phyloP scores from a whole-genome alignment of 2,888 invertebrate genomes.

The Erpobdella octoculata region DNA sequence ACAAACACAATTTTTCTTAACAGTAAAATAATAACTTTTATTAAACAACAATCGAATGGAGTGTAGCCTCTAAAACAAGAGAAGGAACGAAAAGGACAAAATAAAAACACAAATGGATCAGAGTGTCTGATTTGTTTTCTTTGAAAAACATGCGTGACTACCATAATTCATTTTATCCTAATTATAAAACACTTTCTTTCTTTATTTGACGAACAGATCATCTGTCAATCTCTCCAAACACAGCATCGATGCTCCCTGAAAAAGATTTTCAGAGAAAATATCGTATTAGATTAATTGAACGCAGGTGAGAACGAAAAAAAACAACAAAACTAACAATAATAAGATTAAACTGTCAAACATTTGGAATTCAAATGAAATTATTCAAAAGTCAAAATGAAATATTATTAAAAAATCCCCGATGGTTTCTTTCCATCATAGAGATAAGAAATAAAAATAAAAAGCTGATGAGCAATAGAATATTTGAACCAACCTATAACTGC shows the following conservation, averaged over 20 bases:
- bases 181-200: too few species aligned
- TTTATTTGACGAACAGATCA: constrained; percentile 35
- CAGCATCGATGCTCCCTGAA: constrained; percentile 55
- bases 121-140: background rate
- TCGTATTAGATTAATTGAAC: too few species aligned
- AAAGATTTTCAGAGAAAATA: constrained; percentile 30
- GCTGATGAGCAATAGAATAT: background rate
- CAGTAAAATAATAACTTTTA: too few species aligned
- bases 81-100: background rate
- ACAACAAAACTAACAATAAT: too few species aligned
- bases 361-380: background rate
- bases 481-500: constrained; percentile 75
- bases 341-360: too few species aligned
- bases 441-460: too few species aligned
- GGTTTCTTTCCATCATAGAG: too few species aligned
- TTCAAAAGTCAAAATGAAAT: background rate
- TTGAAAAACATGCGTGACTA: background rate
- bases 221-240: constrained; percentile 57
- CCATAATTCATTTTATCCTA: too few species aligned
- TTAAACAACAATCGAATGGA: background rate
- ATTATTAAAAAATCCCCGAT: background rate
- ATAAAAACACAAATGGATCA: background rate
- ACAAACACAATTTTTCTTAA: too few species aligned
- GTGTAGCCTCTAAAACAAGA: background rate
- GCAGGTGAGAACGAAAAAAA: too few species aligned